Base-by-base conservation (phyloP, 2,888 invertebrate genomes). In the Mactromeris polynyma region DNA sequence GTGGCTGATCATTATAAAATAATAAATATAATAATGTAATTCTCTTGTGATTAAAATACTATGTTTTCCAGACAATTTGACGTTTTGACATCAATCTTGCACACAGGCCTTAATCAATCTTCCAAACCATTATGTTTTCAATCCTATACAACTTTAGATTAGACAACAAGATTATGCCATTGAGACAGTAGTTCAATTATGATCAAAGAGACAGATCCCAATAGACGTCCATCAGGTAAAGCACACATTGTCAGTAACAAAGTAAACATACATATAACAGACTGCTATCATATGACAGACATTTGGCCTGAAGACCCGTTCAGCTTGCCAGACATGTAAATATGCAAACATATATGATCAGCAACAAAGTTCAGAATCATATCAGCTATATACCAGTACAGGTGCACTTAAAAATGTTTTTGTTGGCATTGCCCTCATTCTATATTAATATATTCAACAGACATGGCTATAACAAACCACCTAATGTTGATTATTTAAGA, bases 251-350 rank as follows among this genome's bases (percentile, higher is more conserved):
- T 33, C 9, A 33, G 26, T 33, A 69, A 69, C 17, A 69, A 54
- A 54, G 69, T 69, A n/a, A 14, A 69, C 6, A 69, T 31, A 69
- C 69, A 31, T 31, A 73, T 17, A 11, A 73, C 36, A 33, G 19
- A 36, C 73, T 64, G n/a, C 73, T 73, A 73, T 73, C 73, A 73
- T 33, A 73, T 73, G 33, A 73, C 33, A 73, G 73, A 36, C 33
- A 19, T 73, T 73, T 73, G 73, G 73, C 73, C 73, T 73, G 17
- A 11, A 73, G 73, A 73, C 73, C 9, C 11, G 73, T 36, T 73
- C 17, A 19, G 33, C 31, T 73, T 73, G 73, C 33, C 73, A 73
- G 73, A 73, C 73, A 73, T 64, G 73, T 36, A 73, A 73, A 73
- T 36, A 73, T 17, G 21, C 17, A 17, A 26, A 33, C n/a, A n/a